These are phyloP conservation scores for Helicoverpa zea DNA, from an alignment of 1,140 invertebrate genomes.

Conservation along the genomic window DNA sequence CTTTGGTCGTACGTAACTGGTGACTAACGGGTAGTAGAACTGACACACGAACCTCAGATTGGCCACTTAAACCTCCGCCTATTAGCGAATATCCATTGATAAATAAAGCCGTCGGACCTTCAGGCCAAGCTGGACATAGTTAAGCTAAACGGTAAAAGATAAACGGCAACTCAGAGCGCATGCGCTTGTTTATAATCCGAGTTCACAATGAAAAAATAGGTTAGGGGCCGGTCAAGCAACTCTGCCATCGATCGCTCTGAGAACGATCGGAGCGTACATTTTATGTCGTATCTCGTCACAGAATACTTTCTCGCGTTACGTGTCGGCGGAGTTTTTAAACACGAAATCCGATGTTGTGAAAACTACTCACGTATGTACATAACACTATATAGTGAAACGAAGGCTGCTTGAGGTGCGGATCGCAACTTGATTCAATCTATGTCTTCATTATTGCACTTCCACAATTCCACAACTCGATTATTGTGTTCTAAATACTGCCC, in stretches of 20 bases:
- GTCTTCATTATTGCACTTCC: too few species aligned
- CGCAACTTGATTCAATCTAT: not conserved
- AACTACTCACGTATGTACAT: conserved; percentile 11
- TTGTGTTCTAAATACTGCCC: not conserved
- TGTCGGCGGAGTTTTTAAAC: conserved; percentile 13
- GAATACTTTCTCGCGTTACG: conserved; percentile 18
- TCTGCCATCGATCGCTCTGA: conserved; percentile 57
- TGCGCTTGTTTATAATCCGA: conserved; percentile 66
- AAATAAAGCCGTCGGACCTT: conserved; percentile 1
- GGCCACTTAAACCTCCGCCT: conserved; percentile 5
- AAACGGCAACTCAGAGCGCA: conserved; percentile 49
- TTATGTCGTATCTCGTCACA: not conserved
- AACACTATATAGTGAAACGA: not conserved
- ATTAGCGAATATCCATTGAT: conserved; percentile 14
- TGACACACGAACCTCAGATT: not conserved
- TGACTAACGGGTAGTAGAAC: conserved; percentile 12
- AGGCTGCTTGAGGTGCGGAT: not conserved
- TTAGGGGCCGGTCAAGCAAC: conserved; percentile 67
- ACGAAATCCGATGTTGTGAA: conserved; percentile 9
- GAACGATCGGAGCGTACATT: conserved; percentile 21
- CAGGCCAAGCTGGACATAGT: not conserved
- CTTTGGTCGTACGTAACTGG: conserved; percentile 1
- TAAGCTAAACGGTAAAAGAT: conserved; percentile 40
- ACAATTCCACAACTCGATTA: not conserved
- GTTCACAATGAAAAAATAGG: conserved; percentile 69